A percentile compares a stretch with the other conserved stretches of the same genome.
phyloP scores from a whole-genome alignment of 2,797 vertebrate species.

The Hozukius guyotensis region DNA sequence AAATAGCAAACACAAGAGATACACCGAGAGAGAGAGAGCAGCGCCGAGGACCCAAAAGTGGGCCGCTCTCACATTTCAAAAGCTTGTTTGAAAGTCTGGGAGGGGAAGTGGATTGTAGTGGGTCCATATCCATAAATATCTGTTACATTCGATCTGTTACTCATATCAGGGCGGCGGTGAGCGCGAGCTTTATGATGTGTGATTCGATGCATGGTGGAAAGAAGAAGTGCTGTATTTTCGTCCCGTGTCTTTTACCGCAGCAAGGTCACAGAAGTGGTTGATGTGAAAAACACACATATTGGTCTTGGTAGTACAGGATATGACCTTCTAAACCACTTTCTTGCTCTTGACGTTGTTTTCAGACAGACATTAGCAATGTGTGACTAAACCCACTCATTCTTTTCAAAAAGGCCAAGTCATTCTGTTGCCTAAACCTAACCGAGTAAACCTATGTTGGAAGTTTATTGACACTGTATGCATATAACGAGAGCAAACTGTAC shows the following conservation, averaged over 20 bases:
- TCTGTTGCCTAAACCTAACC: too few species aligned
- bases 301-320: background rate
- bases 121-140: slow-evolving; percentile 57
- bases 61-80: slow-evolving; percentile 68
- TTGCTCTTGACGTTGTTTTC: background rate
- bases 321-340: background rate
- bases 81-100: slow-evolving; percentile 55
- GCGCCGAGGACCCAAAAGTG: slow-evolving; percentile 20
- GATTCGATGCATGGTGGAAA: slow-evolving; percentile 30
- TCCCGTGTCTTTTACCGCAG: slow-evolving; percentile 17
- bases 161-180: slow-evolving; percentile 8
- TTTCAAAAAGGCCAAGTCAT: background rate
- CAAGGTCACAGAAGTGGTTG: slow-evolving; percentile 65
- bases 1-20: slow-evolving; percentile 76
- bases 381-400: background rate
- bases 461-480: too few species aligned
- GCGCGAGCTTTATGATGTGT: background rate
- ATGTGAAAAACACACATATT: slow-evolving; percentile 11
- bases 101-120: slow-evolving; percentile 53
- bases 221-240: slow-evolving; percentile 14
- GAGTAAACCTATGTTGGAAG: too few species aligned
- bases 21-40: slow-evolving; percentile 29
- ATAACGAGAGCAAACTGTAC: too few species aligned
- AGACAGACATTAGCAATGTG: background rate
- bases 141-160: slow-evolving; percentile 53